Conservation (phyloP, 1,140 invertebrate species). For the Zaprionus africanus region DNA sequence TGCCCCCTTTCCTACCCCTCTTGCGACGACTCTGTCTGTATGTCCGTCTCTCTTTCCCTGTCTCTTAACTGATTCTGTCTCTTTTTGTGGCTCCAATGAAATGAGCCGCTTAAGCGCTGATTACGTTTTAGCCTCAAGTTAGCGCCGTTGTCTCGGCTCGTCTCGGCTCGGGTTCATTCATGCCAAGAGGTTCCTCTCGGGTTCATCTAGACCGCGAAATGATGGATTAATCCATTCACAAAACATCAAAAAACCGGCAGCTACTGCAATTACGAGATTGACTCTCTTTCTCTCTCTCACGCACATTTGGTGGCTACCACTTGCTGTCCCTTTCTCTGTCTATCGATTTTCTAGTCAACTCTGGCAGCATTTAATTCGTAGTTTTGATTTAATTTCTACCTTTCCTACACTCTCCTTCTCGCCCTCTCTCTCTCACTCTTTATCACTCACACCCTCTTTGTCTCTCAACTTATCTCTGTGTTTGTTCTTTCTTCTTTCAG, state of each 20-base stretch:
- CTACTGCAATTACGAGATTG: conserved; percentile 47
- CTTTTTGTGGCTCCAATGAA: conserved; percentile 62
- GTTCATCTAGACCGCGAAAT: conserved; percentile 46
- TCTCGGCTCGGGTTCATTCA: conserved; percentile 53
- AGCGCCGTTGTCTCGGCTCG: conserved; percentile 52
- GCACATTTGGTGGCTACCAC: not conserved
- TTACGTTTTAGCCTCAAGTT: conserved; percentile 72
- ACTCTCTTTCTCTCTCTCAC: not conserved
- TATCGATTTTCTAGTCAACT: conserved; percentile 55
- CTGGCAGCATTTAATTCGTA: conserved; percentile 76
- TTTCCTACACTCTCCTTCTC: conserved; percentile 6
- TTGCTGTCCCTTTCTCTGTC: not conserved
- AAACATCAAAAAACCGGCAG: conserved; percentile 44
- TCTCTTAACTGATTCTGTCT: not conserved
- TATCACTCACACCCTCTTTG: conserved; percentile 4
- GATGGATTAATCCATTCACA: conserved; percentile 64
- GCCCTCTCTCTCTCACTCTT: conserved; percentile 41
- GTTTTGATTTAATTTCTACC: conserved; percentile 76
- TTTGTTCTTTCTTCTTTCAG: conserved; percentile 89
- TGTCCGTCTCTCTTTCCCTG: conserved; percentile 1
- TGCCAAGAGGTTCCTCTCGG: conserved; percentile 15
- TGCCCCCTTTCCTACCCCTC: conserved; percentile 21
- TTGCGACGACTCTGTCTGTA: conserved; percentile 9
- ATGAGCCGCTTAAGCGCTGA: conserved; percentile 74
- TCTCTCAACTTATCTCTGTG: conserved; percentile 29